Evolutionary conservation across 2,888 invertebrate genomes (phyloP).

Genomic region (Exocentrus adspersus): DNA sequence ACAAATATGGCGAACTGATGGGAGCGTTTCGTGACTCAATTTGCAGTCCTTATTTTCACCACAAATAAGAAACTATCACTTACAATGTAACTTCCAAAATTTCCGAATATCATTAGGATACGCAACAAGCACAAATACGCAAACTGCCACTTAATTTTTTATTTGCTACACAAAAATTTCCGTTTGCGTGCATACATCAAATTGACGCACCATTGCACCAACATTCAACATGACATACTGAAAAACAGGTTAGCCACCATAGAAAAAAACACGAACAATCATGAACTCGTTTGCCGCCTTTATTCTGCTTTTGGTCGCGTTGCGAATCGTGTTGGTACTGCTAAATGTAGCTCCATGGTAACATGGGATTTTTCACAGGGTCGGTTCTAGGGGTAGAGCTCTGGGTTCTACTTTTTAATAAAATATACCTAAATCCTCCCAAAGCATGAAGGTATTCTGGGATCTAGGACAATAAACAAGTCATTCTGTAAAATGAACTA

Average conservation of each 20-base stretch:
- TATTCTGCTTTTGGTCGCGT: too few relatives aligned
- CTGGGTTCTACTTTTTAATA: too few relatives aligned
- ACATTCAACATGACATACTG: neutral
- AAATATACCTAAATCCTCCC: too few relatives aligned
- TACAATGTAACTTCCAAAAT: constrained; percentile 12
- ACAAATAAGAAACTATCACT: neutral
- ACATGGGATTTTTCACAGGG: too few relatives aligned
- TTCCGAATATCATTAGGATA: constrained; percentile 7
- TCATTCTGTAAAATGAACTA: too few relatives aligned
- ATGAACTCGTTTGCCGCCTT: neutral
- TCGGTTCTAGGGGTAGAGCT: too few relatives aligned
- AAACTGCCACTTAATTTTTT: neutral
- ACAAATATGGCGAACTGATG: constrained; percentile 14
- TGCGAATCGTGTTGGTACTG: too few relatives aligned
- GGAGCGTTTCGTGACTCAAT: constrained; percentile 7
- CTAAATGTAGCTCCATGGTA: too few relatives aligned
- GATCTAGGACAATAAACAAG: too few relatives aligned
- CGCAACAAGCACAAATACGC: neutral
- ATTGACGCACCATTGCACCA: neutral
- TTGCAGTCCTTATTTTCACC: neutral
- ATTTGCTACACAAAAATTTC: neutral
- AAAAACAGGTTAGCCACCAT: neutral
- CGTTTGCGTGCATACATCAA: neutral
- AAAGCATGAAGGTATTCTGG: too few relatives aligned
- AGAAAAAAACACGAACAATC: neutral